Percentiles rank a stretch among this genome's conserved stretches.
phyloP scores from a whole-genome alignment of 2,113 vertebrate species.

The Chloropsis cyanopogon region DNA sequence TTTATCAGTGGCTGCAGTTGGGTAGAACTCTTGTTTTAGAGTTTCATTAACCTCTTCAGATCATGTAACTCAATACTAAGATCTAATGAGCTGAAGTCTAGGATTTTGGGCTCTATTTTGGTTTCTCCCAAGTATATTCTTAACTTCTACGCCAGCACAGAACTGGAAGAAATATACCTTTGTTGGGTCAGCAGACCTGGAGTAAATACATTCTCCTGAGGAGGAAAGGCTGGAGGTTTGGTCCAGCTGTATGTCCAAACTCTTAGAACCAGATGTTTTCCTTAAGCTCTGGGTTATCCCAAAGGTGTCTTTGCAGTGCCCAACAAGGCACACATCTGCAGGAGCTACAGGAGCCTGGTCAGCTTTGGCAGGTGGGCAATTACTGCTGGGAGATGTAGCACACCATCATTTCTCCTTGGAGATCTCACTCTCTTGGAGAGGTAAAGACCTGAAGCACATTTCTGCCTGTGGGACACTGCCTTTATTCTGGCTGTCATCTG shows the following conservation, averaged over 20 bases:
- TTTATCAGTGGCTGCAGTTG: neutral
- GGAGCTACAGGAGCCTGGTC: neutral
- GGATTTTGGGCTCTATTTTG: neutral
- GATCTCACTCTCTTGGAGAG: fast-evolving
- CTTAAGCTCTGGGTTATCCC: neutral
- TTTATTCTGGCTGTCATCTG: neutral
- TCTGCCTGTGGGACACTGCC: neutral
- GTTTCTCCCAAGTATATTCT: neutral
- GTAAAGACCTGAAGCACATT: neutral
- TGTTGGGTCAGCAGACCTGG: neutral
- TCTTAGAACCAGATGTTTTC: neutral
- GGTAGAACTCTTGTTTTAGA: neutral
- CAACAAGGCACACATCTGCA: neutral
- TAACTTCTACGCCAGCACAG: neutral
- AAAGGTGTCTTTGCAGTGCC: neutral
- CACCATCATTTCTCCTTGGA: neutral
- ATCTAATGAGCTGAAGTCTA: neutral
- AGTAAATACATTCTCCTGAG: neutral
- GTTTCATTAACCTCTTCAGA: neutral
- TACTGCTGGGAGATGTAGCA: neutral
- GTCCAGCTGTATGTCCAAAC: neutral
- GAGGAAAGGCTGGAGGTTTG: neutral
- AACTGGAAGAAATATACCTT: neutral
- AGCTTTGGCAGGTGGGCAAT: neutral
- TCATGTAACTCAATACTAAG: neutral